Conservation (phyloP, 2,797 vertebrate species). For the Chrosomus eos region DNA sequence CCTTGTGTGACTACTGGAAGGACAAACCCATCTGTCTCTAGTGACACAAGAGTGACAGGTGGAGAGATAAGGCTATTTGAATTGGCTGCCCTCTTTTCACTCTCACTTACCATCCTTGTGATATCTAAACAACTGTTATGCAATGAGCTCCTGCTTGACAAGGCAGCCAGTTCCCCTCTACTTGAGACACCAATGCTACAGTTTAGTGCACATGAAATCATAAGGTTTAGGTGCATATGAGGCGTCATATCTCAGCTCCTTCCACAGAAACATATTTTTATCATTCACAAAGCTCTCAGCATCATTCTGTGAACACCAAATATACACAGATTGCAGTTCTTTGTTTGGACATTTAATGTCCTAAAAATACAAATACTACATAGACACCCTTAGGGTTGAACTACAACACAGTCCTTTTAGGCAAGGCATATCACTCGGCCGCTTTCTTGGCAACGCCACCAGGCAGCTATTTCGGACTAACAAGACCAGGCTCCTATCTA, state of each 20-base stretch:
- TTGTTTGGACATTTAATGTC: no score
- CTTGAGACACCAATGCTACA: neutral
- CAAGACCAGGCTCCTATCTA: no score
- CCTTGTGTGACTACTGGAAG: conserved; percentile 52
- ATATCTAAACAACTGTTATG: conserved; percentile 12
- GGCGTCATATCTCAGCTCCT: neutral
- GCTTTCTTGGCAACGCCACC: no score
- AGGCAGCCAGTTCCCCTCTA: neutral
- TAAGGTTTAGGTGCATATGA: neutral
- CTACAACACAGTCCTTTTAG: no score
- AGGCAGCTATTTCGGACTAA: no score
- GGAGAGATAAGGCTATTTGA: conserved; percentile 61
- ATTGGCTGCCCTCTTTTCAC: conserved; percentile 23
- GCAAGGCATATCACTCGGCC: no score
- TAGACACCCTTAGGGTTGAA: neutral
- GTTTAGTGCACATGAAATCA: no score
- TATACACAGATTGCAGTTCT: neutral
- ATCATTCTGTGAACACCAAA: neutral
- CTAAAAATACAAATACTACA: neutral
- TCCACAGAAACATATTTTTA: neutral
- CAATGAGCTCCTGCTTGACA: neutral
- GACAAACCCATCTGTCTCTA: conserved; percentile 72
- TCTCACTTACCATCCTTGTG: conserved; percentile 18
- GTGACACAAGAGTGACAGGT: conserved; percentile 88
- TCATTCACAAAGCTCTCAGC: neutral